Base-by-base conservation (phyloP, 1,140 invertebrate genomes). In the Oncopodura yosiiana region DNA sequence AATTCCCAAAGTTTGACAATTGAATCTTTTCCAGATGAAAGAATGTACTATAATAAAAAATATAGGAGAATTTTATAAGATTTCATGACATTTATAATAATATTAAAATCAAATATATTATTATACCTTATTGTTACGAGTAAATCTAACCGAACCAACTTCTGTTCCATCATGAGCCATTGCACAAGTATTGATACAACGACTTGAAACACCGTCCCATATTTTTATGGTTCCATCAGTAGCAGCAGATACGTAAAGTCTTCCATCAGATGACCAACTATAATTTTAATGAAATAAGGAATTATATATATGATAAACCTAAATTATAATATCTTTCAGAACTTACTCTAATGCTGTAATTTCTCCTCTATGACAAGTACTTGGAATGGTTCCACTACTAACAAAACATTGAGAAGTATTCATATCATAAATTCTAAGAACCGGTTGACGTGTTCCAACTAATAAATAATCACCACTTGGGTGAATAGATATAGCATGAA, bases 1-100 rank as follows among this genome's bases (percentile, higher is more conserved):
- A 99, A 70, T 71, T 99, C 95, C 95, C 95, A 99, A 26, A 99
- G 72, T 73, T 97, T 97, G 4, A 98, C 92, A 30, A 94, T 75
- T 0, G 92, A 96, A 74, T 99, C 95, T 75, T 94, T 87, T 6
- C 93, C 94, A 48, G 89, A 87, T 0, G 94, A 94, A 3, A 99
- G 69, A 27, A 99, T 75, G 72, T 98, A 99, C 88, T 94, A 69
- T 52, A 78, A 73, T 69, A 54, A 58, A 62, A 55, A 51, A 32
- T 54, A 38, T 60, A 39, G 42, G 21, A 38, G 23, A 23, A 55
- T 56, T 34, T 21, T 12, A 26, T 37, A 41, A 26, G 32, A 11
- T 34, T 57, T 6, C 37, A 41, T 56, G 6, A 19, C 14, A 44
- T 43, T 27, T 32, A 21, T 32, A 21, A 12, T 16, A 16, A 26